Evolutionary conservation across 2,888 invertebrate species (phyloP).

Genomic region (Cephus pygmeus): DNA sequence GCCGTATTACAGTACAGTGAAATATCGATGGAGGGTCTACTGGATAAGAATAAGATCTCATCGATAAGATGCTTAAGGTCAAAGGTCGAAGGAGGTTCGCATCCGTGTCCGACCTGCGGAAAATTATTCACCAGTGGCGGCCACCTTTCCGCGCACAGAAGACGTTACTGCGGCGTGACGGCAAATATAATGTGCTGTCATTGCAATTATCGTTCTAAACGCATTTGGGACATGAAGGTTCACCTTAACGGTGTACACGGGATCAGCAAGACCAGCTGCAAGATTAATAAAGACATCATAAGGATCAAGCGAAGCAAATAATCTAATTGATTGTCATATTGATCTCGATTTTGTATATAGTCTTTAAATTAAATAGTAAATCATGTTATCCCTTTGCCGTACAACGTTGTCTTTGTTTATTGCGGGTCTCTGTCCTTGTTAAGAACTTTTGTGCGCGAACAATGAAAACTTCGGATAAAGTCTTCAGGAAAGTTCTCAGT

Average conservation of each 20-base stretch:
- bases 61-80: background rate
- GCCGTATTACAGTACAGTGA: background rate
- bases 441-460: background rate
- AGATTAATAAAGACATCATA: constrained; percentile 27
- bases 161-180: constrained; percentile 29
- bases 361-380: background rate
- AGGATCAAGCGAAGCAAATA: constrained; percentile 20
- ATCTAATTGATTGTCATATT: background rate
- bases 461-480: background rate
- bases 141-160: constrained; percentile 21
- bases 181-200: constrained; percentile 24
- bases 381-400: background rate
- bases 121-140: constrained; percentile 22
- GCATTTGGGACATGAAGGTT: constrained; percentile 34
- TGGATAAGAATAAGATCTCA: background rate
- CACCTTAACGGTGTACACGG: constrained; percentile 30
- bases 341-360: background rate
- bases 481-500: background rate
- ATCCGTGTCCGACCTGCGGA: constrained; percentile 21
- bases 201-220: constrained; percentile 23
- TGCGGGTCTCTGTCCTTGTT: background rate
- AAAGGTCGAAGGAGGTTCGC: background rate
- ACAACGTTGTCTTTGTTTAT: background rate
- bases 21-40: background rate
- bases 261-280: constrained; percentile 23